phyloP scores from a whole-genome alignment of 2,113 vertebrate species.

The Scolopax mira region DNA sequence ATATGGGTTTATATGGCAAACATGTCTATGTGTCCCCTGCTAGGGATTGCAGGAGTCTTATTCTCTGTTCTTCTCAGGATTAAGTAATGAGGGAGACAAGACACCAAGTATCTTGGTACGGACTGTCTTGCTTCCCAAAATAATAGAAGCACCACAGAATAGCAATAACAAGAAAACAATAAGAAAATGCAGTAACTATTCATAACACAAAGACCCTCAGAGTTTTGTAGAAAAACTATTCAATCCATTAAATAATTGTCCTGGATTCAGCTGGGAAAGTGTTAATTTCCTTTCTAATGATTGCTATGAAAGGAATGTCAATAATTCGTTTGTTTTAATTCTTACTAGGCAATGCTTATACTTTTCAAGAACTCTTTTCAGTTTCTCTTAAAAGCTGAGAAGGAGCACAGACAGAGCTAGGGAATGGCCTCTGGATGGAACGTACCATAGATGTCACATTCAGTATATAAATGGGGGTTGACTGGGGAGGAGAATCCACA shows the following conservation, averaged over 20 bases:
- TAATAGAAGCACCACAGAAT: neutral
- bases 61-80: neutral
- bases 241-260: neutral
- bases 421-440: neutral
- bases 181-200: neutral
- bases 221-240: neutral
- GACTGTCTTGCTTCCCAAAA: neutral
- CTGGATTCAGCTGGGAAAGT: neutral
- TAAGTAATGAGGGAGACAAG: neutral
- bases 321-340: neutral
- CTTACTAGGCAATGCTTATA: neutral
- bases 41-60: neutral
- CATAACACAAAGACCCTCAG: neutral
- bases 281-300: neutral
- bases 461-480: neutral
- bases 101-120: neutral
- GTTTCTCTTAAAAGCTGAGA: neutral
- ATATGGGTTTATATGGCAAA: neutral
- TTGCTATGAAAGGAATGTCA: neutral
- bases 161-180: neutral
- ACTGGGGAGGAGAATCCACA: neutral
- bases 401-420: neutral
- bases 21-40: accelerated
- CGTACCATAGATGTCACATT: neutral
- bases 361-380: neutral